These are phyloP conservation scores for Natator depressus DNA, from an alignment of 2,113 vertebrate genomes.

Conservation along the genomic window DNA sequence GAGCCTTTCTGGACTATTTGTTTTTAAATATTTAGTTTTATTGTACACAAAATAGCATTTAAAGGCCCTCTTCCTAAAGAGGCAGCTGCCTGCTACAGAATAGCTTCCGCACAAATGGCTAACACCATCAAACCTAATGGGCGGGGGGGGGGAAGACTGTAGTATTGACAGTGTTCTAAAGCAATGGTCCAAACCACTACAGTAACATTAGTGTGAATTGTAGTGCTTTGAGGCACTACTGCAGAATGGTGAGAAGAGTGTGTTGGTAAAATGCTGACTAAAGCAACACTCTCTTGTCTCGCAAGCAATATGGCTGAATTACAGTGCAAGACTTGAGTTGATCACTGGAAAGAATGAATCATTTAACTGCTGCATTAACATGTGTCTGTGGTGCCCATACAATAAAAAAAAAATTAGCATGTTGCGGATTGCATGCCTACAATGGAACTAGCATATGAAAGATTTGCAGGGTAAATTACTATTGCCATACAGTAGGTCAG, in stretches of 20 bases:
- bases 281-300: background rate
- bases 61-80: background rate
- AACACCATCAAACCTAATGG: background rate
- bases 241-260: background rate
- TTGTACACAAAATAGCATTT: background rate
- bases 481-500: background rate
- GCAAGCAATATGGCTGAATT: background rate
- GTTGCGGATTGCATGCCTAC: background rate
- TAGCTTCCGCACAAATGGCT: background rate
- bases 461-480: conserved; percentile 7
- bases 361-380: background rate
- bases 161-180: background rate
- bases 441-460: background rate
- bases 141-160: background rate
- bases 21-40: background rate
- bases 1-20: background rate
- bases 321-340: fast-evolving
- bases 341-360: background rate
- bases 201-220: background rate
- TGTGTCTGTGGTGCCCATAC: background rate
- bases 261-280: too few relatives aligned
- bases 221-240: background rate
- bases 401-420: conserved; percentile 4
- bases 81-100: background rate
- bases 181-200: background rate